A percentile compares a stretch with the other conserved stretches of the same genome.
Conservation (phyloP, 2,113 vertebrate genomes). For the Sylvietta virens region DNA sequence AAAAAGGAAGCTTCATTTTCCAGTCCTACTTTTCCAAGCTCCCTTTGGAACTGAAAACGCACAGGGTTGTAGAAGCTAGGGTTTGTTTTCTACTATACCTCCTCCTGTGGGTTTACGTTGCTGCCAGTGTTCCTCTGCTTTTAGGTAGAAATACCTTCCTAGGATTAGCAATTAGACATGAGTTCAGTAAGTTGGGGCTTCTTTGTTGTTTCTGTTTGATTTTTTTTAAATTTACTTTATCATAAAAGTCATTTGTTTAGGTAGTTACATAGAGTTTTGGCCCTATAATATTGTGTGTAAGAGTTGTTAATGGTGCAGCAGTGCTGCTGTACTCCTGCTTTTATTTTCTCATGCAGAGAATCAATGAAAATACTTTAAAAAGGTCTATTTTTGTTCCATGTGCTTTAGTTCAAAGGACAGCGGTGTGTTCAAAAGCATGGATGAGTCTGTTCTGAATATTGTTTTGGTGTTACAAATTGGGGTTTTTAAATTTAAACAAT, state of each 20-base stretch:
- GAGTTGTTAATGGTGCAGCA: background rate
- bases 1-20: background rate
- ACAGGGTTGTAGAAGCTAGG: background rate
- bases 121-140: background rate
- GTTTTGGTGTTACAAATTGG: background rate
- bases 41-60: background rate
- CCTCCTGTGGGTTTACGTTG: background rate
- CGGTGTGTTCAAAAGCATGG: background rate
- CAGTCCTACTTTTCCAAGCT: background rate
- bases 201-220: background rate
- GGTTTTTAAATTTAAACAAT: background rate
- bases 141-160: background rate
- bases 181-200: background rate
- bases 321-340: background rate
- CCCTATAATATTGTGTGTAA: fast-evolving
- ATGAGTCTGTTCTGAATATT: background rate
- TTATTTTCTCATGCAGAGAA: background rate
- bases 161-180: background rate
- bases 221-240: background rate
- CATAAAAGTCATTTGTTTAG: background rate
- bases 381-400: background rate
- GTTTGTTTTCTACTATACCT: background rate
- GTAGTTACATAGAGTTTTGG: background rate
- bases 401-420: background rate
- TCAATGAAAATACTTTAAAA: background rate